phyloP scores from a whole-genome alignment of 2,888 invertebrate genomes.

The Hedya salicella region DNA sequence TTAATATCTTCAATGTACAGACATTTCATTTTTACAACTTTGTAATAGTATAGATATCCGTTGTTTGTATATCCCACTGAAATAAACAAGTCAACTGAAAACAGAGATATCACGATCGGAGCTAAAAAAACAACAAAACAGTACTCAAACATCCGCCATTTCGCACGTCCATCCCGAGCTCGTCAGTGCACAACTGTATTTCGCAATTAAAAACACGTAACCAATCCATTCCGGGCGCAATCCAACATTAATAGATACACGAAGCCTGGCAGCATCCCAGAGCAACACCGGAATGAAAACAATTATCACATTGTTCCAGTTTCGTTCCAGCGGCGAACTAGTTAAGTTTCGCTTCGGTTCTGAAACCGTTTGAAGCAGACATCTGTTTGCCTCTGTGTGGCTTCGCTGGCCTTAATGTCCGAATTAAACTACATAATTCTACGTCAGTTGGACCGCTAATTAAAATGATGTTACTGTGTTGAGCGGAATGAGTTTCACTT shows the following conservation, averaged over 20 bases:
- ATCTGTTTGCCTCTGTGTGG: slow-evolving; percentile 33
- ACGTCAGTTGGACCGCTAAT: slow-evolving; percentile 28
- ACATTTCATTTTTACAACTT: no score
- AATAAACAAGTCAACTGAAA: no score
- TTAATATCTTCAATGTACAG: no score
- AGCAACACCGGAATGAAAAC: slow-evolving; percentile 42
- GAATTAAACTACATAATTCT: slow-evolving; percentile 30
- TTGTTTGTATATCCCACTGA: no score
- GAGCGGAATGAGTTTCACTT: slow-evolving; percentile 27
- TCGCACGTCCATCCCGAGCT: not conserved
- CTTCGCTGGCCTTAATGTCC: slow-evolving; percentile 31
- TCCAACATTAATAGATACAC: slow-evolving; percentile 35
- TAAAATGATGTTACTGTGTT: slow-evolving; percentile 34
- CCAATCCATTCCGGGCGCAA: slow-evolving; percentile 23
- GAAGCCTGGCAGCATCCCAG: slow-evolving; percentile 39
- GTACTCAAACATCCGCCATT: not conserved
- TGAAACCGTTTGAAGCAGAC: slow-evolving; percentile 34
- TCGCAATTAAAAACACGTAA: slow-evolving; percentile 31
- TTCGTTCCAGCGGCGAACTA: slow-evolving; percentile 40
- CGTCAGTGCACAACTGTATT: slow-evolving; percentile 10
- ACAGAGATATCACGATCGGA: not conserved
- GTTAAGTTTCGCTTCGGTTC: slow-evolving; percentile 35
- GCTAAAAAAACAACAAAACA: not conserved
- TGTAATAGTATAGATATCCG: no score
- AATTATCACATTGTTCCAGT: slow-evolving; percentile 43